Percentiles rank a stretch among this genome's conserved stretches.
These are phyloP conservation scores for Drosophila pectinifera DNA, from an alignment of 1,140 invertebrate genomes.

Conservation along the genomic window DNA sequence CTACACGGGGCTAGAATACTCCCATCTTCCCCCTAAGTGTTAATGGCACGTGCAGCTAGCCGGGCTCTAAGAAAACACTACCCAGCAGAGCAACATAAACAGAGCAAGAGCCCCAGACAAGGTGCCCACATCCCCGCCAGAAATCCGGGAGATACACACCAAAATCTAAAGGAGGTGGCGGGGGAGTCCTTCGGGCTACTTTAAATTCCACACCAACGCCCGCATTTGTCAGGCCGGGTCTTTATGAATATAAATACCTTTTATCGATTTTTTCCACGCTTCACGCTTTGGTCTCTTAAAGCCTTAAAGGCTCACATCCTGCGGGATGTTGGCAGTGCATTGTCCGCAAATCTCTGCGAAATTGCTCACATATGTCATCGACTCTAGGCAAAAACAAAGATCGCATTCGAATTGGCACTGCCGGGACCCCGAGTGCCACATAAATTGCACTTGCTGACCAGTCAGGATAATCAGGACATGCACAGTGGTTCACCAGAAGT, in stretches of 20 bases:
- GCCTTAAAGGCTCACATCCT: constrained; percentile 35
- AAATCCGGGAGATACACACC: constrained; percentile 20
- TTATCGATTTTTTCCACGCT: constrained; percentile 69
- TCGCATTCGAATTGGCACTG: constrained; percentile 60
- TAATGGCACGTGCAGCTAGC: constrained; percentile 79
- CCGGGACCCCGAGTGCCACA: constrained; percentile 47
- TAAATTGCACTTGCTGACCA: constrained; percentile 60
- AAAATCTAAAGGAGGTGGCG: constrained; percentile 26
- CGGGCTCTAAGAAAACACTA: constrained; percentile 33
- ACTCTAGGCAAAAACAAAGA: constrained; percentile 54
- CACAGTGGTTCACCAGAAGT: constrained; percentile 20
- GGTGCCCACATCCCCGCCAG: constrained; percentile 5
- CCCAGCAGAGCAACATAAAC: constrained; percentile 40
- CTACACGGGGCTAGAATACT: constrained; percentile 21
- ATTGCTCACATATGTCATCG: constrained; percentile 78
- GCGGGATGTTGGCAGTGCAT: constrained; percentile 54
- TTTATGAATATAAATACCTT: constrained; percentile 81
- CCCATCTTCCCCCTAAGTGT: constrained; percentile 68
- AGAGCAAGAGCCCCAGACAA: constrained; percentile 29
- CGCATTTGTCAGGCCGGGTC: constrained; percentile 65
- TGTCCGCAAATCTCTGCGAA: constrained; percentile 74
- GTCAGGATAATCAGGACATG: constrained; percentile 52
- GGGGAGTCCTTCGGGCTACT: constrained; percentile 54
- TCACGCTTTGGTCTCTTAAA: constrained; percentile 32
- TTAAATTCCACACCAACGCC: constrained; percentile 75